phyloP scores from a whole-genome alignment of 2,888 invertebrate genomes.

The Sminthurides aquaticus region DNA sequence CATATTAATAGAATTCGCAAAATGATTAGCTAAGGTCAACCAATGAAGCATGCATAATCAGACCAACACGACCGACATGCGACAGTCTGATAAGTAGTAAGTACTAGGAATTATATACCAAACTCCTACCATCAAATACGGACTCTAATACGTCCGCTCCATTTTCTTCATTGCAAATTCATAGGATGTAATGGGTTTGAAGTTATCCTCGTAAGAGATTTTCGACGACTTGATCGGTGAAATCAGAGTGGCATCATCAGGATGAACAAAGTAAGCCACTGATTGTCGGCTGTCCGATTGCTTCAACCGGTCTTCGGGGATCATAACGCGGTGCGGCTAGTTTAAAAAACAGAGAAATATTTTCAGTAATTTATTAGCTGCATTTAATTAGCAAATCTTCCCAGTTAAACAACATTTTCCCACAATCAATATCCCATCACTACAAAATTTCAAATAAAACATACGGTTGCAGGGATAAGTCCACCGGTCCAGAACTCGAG shows the following conservation, averaged over 20 bases:
- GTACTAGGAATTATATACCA: no score
- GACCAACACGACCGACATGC: no score
- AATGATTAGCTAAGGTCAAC: no score
- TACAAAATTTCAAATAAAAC: slow-evolving; percentile 37
- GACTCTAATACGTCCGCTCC: neutral
- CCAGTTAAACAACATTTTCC: no score
- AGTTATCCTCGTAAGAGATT: neutral
- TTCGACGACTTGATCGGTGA: slow-evolving; percentile 47
- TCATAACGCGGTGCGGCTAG: slow-evolving; percentile 66
- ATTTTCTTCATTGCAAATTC: slow-evolving; percentile 4
- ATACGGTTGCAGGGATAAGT: slow-evolving; percentile 61
- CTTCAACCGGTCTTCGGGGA: slow-evolving; percentile 59
- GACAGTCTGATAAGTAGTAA: no score
- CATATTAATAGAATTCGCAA: no score
- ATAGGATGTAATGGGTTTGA: neutral
- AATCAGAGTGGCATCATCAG: slow-evolving; percentile 55
- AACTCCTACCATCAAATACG: no score
- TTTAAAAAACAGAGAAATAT: slow-evolving; percentile 37
- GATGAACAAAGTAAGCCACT: slow-evolving; percentile 69
- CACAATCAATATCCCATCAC: neutral
- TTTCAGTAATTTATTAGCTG: neutral
- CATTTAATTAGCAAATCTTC: no score
- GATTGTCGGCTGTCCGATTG: slow-evolving; percentile 63
- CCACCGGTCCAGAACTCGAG: slow-evolving; percentile 67
- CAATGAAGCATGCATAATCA: no score